Evolutionary conservation across 2,797 vertebrate species (phyloP), one percentile per base, ranked within the genome.

Genomic region (Chaunax sp.): DNA sequence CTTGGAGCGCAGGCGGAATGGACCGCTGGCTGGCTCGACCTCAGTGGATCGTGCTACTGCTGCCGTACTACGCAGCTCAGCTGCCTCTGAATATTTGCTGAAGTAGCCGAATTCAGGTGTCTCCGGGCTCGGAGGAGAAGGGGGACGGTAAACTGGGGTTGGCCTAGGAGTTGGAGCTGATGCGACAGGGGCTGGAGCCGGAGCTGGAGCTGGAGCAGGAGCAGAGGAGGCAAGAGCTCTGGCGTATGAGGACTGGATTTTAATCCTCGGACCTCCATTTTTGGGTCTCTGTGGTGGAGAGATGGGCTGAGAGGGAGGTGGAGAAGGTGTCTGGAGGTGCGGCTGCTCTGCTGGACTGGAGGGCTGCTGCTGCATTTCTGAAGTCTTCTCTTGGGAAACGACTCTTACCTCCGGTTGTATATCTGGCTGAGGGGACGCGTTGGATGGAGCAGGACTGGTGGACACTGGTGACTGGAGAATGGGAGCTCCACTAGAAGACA

Each of bases 41-140:
- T 97, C 96, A 7, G 96, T 96, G 0, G 87, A 92, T 64, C 94
- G 93, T 1, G 94, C 50, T 28, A 94, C 88, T 0, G 93, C 93
- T 3, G 97, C 97, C 0, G 97, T 99, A 91, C 97, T 98, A 25
- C 97, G 94, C 46, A 98, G 93, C 83, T 99, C 98, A 0, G 98
- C 97, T 0, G 98, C 97, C 86, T 99, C 96, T 0, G 97, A 97
- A 80, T 99, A 99, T 75, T 98, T 99, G 77, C 96, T 98, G 87
- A 99, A 99, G 80, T 98, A 98, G 89, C 98, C 95, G 88, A 95
- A 96, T 84, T 99, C 97, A 0, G 90, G 89, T 70, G 92, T 95
- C 52, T 93, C 96, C 0, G 85, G 82, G 40, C 81, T 89, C 0
- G 91, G 80, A 3, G 90, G 90, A 12, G 90, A 92, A 2, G 90